Conservation (phyloP, 2,888 invertebrate species). For the Tyria jacobaeae region DNA sequence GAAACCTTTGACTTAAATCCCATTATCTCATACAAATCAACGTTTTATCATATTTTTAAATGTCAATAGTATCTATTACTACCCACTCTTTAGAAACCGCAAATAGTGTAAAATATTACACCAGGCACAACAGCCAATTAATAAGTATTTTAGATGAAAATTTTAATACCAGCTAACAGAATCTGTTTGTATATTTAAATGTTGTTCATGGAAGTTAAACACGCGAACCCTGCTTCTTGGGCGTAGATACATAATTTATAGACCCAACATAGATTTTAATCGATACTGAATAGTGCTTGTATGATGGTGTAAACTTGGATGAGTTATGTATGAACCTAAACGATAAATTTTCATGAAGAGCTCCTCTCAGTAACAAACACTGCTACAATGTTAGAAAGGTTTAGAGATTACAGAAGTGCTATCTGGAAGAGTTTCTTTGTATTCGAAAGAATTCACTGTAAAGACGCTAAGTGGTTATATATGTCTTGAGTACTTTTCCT, state of each 20-base stretch:
- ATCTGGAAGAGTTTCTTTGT: background rate
- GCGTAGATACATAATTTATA: constrained; percentile 40
- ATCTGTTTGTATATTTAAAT: constrained; percentile 20
- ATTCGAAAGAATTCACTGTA: background rate
- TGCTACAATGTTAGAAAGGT: background rate
- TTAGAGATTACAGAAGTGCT: background rate
- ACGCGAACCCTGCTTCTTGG: constrained; percentile 32
- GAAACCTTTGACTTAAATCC: no score
- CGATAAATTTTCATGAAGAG: background rate
- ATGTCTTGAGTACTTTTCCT: no score
- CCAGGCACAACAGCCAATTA: constrained; percentile 1
- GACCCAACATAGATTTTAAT: constrained; percentile 26
- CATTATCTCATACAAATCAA: no score
- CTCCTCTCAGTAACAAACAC: background rate
- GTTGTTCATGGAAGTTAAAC: constrained; percentile 36
- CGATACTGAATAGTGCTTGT: constrained; percentile 4
- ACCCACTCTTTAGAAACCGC: background rate
- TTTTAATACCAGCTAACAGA: constrained; percentile 6
- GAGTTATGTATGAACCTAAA: background rate
- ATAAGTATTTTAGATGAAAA: constrained; percentile 3
- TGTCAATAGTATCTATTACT: no score
- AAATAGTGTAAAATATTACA: background rate
- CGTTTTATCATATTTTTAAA: no score
- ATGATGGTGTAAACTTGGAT: constrained; percentile 5
- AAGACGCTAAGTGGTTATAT: no score